phyloP scores from a whole-genome alignment of 2,113 vertebrate species.

The Rhagologus leucostigma region DNA sequence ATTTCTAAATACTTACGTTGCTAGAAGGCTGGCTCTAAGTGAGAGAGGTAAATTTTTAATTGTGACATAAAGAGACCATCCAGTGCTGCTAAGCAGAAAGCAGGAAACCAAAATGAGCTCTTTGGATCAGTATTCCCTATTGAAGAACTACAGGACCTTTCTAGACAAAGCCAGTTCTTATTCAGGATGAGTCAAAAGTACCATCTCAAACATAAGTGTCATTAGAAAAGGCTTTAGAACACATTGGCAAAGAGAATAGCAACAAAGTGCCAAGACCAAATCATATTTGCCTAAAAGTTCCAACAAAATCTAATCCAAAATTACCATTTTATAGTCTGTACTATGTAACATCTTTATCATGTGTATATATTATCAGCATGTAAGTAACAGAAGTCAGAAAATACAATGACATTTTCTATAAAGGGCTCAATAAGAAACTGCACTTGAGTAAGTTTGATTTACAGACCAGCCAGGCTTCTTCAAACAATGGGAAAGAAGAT shows the following conservation, averaged over 20 bases:
- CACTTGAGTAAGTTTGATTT: not conserved
- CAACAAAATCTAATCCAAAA: not conserved
- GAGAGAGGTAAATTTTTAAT: not conserved
- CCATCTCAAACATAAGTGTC: not conserved
- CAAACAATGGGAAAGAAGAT: not conserved
- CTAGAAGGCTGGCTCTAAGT: not conserved
- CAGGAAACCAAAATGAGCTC: not conserved
- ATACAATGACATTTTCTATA: not conserved
- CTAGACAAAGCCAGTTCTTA: not conserved
- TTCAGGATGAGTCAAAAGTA: not conserved
- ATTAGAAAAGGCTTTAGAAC: not conserved
- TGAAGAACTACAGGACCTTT: not conserved
- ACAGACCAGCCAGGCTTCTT: not conserved
- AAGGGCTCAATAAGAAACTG: not conserved
- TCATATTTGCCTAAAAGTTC: not conserved
- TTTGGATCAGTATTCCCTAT: not conserved
- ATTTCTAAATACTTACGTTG: not conserved
- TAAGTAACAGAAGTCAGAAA: not conserved
- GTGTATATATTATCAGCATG: not conserved
- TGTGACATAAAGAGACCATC: not conserved
- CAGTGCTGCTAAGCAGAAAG: not conserved
- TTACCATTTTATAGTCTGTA: not conserved
- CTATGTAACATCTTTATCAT: not conserved
- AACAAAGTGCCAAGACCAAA: not conserved
- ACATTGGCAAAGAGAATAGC: not conserved